Evolutionary conservation across 2,113 vertebrate genomes (phyloP).

Genomic region (Erythrocebus patas): DNA sequence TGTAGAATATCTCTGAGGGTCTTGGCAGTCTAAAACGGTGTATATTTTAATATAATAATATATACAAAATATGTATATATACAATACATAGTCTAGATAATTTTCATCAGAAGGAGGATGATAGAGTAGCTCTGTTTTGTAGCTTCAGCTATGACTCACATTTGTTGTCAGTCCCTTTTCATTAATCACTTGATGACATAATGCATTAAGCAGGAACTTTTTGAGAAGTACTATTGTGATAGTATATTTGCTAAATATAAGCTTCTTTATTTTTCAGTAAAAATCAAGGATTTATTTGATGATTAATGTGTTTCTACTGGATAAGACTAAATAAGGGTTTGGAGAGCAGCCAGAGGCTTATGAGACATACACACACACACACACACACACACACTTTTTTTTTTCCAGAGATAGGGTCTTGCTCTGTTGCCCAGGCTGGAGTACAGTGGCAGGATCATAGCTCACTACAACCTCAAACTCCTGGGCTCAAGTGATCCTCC

Average conservation of each 20-base stretch:
- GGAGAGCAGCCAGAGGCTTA: slow-evolving; percentile 89
- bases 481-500: no score
- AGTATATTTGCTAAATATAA: background rate
- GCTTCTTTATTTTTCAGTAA: background rate
- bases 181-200: background rate
- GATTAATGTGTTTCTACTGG: slow-evolving; percentile 77
- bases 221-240: background rate
- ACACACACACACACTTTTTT: no score
- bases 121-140: background rate
- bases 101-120: background rate
- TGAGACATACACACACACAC: slow-evolving; percentile 23
- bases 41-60: background rate
- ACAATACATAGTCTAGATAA: background rate
- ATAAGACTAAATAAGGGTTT: slow-evolving; percentile 85
- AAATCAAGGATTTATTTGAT: slow-evolving; percentile 68
- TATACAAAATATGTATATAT: background rate
- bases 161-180: slow-evolving; percentile 3
- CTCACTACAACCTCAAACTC: no score
- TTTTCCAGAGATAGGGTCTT: no score
- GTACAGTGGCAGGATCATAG: no score
- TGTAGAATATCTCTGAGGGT: background rate
- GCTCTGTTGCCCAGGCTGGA: no score
- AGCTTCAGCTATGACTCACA: background rate
- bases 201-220: background rate
- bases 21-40: background rate